Evolutionary conservation across 2,113 vertebrate species (phyloP), one percentile per base, ranked within the genome.

Genomic region (Agapornis roseicollis): DNA sequence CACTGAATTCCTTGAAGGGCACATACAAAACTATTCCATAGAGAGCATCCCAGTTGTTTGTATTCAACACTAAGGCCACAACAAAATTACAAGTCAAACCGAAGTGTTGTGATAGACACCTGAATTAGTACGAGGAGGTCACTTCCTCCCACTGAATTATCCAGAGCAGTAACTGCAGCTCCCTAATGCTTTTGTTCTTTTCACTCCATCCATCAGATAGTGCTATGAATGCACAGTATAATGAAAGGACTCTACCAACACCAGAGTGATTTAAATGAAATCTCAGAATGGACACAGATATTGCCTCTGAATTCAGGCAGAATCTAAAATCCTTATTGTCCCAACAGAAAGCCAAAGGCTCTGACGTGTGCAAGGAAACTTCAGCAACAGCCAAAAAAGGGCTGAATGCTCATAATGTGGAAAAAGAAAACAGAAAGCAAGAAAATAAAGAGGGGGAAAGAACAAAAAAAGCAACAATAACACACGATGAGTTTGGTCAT

Each of bases 341-440:
- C 35, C 39, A 49, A 39, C 6, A 81, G 27, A 65, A 49, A 82
- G 23, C 25, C 47, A 85, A 78, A 85, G 22, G 39, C n/a, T 31
- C 2, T 5, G 8, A 46, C 3, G 5, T 4, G 12, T 0, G 0
- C 9, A 63, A 47, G 37, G 29, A 19, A 88, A 63, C 22, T 35
- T 25, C 13, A 84, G 53, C 23, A 80, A 47, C 13, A 65, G 53
- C 18, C 8, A 72, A 53, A 52, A 87, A 63, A 22, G 11, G 20
- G n/a, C 14, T 37, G 46, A 65, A 50, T 25, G 15, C 6, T 61
- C 64, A 41, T 13, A 42, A 44, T 42, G 13, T n/a, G 17, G 22
- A 11, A 2, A 15, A n/a, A 35, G 47, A 46, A 7, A 10, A 10
- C 29, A 49, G 35, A 16, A 37, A 37, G 39, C 17, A 71, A 23